phyloP scores from a whole-genome alignment of 2,888 invertebrate species.

The Carterocephalus palaemon region DNA sequence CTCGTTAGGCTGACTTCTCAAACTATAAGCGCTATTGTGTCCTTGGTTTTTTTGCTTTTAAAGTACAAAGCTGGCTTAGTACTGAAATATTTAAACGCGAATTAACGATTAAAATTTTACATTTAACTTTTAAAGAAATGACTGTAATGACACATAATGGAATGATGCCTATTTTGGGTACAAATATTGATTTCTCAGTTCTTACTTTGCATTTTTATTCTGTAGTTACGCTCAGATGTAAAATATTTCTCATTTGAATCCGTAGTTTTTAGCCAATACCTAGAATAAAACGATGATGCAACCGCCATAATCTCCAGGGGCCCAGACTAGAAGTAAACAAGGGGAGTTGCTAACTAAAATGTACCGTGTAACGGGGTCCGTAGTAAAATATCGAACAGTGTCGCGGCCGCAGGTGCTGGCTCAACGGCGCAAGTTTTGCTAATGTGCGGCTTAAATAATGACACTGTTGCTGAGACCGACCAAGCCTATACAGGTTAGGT shows the following conservation, averaged over 20 bases:
- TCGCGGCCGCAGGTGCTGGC: constrained; percentile 65
- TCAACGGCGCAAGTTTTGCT: constrained; percentile 71
- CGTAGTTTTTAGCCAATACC: too few relatives aligned
- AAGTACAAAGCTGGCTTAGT: too few relatives aligned
- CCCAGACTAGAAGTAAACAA: constrained; percentile 17
- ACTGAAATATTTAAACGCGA: too few relatives aligned
- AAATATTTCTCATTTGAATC: too few relatives aligned
- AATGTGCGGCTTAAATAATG: constrained; percentile 77
- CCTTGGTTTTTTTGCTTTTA: not conserved
- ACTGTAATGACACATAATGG: too few relatives aligned
- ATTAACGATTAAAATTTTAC: too few relatives aligned
- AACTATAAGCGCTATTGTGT: constrained; percentile 3
- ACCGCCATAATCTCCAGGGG: constrained; percentile 20
- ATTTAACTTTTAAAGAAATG: too few relatives aligned
- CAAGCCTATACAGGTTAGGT: constrained; percentile 37
- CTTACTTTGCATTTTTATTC: too few relatives aligned
- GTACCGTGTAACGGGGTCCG: constrained; percentile 56
- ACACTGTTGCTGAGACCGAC: constrained; percentile 59
- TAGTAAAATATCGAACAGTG: constrained; percentile 68
- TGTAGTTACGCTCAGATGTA: too few relatives aligned
- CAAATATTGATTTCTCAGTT: too few relatives aligned
- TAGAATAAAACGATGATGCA: too few relatives aligned
- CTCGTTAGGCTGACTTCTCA: constrained; percentile 7
- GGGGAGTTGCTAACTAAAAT: constrained; percentile 44
- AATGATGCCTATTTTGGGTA: too few relatives aligned